phyloP scores from a whole-genome alignment of 1,140 invertebrate genomes.

The Atta texana region DNA sequence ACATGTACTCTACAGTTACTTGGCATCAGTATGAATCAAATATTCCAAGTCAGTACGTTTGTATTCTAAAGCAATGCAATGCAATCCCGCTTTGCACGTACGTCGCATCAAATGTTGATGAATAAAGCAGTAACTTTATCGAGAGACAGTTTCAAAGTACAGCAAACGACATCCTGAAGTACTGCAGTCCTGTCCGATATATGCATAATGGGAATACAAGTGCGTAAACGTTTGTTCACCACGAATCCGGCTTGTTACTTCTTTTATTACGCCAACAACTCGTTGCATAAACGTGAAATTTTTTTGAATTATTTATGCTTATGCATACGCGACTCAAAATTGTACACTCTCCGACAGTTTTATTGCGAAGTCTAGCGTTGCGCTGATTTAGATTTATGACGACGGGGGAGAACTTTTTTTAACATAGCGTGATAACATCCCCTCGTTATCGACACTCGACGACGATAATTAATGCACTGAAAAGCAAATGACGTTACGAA shows the following conservation, averaged over 20 bases:
- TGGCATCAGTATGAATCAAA: constrained; percentile 13
- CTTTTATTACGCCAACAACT: constrained; percentile 5
- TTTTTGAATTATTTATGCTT: constrained; percentile 39
- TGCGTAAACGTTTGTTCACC: constrained; percentile 1
- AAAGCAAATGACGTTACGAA: constrained; percentile 56
- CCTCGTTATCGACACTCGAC: constrained; percentile 53
- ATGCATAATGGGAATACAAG: constrained; percentile 5
- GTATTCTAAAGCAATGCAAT: constrained; percentile 26
- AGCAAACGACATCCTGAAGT: background rate
- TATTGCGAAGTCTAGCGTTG: constrained; percentile 11
- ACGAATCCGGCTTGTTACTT: too few relatives aligned
- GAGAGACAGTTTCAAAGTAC: background rate
- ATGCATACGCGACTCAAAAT: constrained; percentile 29
- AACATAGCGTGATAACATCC: background rate
- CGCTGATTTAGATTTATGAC: constrained; percentile 54
- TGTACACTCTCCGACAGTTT: constrained; percentile 15
- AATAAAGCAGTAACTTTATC: constrained; percentile 48
- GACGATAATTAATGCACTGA: constrained; percentile 51
- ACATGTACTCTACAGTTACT: background rate
- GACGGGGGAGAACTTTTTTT: constrained; percentile 5
- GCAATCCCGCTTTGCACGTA: constrained; percentile 13
- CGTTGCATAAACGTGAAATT: background rate
- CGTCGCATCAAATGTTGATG: constrained; percentile 23
- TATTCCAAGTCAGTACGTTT: constrained; percentile 40
- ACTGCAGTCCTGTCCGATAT: background rate